Evolutionary conservation across 2,888 invertebrate species (phyloP), one percentile per base, ranked within the genome.

Genomic region (Aproaerema taeniolella): DNA sequence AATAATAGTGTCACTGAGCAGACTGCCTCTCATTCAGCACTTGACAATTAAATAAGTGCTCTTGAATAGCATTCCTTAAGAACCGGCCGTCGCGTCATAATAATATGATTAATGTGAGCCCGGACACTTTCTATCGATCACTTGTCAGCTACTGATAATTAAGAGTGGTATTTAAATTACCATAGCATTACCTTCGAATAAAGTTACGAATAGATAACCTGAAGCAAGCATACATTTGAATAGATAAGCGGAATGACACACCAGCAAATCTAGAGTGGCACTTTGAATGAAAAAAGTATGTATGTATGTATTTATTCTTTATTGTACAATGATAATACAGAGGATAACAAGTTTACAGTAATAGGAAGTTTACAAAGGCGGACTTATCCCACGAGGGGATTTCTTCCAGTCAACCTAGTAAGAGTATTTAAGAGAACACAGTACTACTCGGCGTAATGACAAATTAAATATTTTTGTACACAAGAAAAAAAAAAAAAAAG

Each of bases 11-110:
- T 85, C 86, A 74, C 80, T 71, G 79, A 77, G 75, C 81, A 81
- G 80, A 83, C 81, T 81, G 80, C 76, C 71, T 67, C 75, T 78
- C 73, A 78, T 81, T 81, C 82, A 76, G 68, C 72, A 71, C 78
- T 80, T 74, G 73, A 83, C 81, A 81, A 85, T 85, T 85, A 82
- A 81, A 82, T 83, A 79, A 83, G 79, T 70, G 77, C 67, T 76
- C 72, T 77, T 65, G 71, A 75, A 71, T 68, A 73, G 67, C 69
- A 68, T 67, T 67, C 68, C 64, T 62, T 67, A 66, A 67, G 65
- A 74, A 67, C 58, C 58, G 68, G 63, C 72, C 74, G 77, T 81
- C 79, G 77, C 74, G 77, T 81, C 79, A 78, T 70, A 78, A 77
- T 72, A 70, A 70, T 64, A 67, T 80, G 80, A 82, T 82, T 79